A percentile compares a stretch with the other conserved stretches of the same genome.
Conservation (phyloP, 2,113 vertebrate genomes). For the Heloderma charlesbogerti region DNA sequence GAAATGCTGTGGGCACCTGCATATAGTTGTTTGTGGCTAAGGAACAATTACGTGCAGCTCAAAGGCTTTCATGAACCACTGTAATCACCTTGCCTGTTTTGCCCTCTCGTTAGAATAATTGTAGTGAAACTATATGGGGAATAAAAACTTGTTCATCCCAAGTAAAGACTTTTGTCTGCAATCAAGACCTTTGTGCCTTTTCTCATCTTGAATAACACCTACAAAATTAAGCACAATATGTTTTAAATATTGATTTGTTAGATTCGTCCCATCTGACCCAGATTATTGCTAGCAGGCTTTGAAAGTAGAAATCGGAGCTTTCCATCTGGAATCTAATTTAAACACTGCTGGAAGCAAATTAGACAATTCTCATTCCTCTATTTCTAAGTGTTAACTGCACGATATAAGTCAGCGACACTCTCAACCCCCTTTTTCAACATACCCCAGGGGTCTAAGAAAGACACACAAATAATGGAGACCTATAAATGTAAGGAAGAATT, state of each 20-base stretch:
- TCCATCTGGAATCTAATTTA: conserved; percentile 59
- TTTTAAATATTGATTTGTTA: conserved; percentile 48
- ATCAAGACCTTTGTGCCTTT: conserved; percentile 20
- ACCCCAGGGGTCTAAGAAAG: neutral
- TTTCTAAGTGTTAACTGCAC: conserved; percentile 40
- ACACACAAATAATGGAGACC: neutral
- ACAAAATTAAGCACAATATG: conserved; percentile 14
- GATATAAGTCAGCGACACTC: conserved; percentile 27
- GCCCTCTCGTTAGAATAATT: neutral
- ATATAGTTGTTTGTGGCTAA: neutral
- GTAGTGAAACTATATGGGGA: conserved; percentile 18
- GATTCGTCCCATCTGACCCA: conserved; percentile 17
- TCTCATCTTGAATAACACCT: conserved; percentile 1
- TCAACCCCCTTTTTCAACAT: conserved; percentile 5
- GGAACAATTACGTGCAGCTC: neutral
- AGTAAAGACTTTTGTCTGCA: neutral
- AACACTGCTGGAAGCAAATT: conserved; percentile 48
- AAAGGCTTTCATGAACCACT: neutral
- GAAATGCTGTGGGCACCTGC: neutral
- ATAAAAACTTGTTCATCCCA: conserved; percentile 32
- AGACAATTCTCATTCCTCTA: conserved; percentile 43
- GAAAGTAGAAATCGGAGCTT: conserved; percentile 37
- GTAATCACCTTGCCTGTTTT: neutral
- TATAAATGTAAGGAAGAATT: conserved; percentile 11
- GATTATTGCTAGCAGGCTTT: conserved; percentile 36